Evolutionary conservation across 2,113 vertebrate genomes (phyloP), one percentile per base, ranked within the genome.

Genomic region (Pavo muticus): DNA sequence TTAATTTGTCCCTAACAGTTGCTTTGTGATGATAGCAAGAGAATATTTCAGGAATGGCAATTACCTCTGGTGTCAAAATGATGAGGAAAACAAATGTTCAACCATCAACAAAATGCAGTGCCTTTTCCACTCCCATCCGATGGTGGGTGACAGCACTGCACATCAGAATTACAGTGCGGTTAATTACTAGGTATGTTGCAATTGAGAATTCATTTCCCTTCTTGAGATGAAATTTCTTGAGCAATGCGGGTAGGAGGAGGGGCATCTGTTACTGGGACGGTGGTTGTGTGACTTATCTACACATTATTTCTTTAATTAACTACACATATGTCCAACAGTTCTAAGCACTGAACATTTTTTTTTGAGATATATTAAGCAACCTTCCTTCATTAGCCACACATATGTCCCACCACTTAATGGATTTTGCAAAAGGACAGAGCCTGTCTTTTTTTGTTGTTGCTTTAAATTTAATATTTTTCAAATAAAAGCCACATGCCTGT

Each of bases 1-100:
- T 98, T 98, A 98, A 97, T 97, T 98, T 96, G 94, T 98, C 95
- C 96, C 95, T 96, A 97, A 95, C 95, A 94, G 94, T 97, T 96
- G 92, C 93, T 97, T 96, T 93, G 94, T 68, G 93, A 96, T 82
- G 40, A 83, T 94, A 95, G 94, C 13, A 0, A 94, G 84, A 96
- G 86, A 97, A 93, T 97, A 97, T 92, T 97, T 97, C 95, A 97
- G 92, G 95, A 97, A 97, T 97, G 96, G 94, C 95, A 97, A 98
- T 98, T 97, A 97, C 85, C 89, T 94, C 94, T 77, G 57, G 79
- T 96, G 96, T 97, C 96, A 97, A 97, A 96, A 94, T 92, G 94
- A 95, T 93, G 87, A 97, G 79, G 94, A 96, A 97, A 97, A 96
- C 80, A 95, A 97, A 95, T 84, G 94, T 94, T 88, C 91, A 96